Percentiles rank a stretch among this genome's conserved stretches.
These are phyloP conservation scores for Thymelicus acteon DNA, from an alignment of 2,888 invertebrate species.

Conservation along the genomic window DNA sequence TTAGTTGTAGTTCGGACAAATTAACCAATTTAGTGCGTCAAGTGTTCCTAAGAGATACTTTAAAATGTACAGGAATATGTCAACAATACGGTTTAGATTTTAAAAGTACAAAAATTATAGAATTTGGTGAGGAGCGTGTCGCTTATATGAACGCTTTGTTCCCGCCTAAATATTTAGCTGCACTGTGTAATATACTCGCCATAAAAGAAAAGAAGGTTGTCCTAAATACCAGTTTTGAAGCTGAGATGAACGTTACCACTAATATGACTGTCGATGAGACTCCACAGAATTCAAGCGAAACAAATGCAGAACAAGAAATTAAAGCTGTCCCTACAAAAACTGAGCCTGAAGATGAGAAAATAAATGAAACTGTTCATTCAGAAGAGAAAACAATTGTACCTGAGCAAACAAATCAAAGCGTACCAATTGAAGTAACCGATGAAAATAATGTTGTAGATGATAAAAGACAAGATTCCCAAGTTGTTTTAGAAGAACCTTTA, in stretches of 20 bases:
- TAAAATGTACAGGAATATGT: slow-evolving; percentile 86
- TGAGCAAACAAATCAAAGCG: slow-evolving; percentile 57
- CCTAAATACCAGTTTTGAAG: slow-evolving; percentile 86
- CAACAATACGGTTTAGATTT: slow-evolving; percentile 86
- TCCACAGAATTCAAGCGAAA: slow-evolving; percentile 63
- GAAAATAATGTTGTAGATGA: slow-evolving; percentile 61
- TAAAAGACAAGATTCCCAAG: slow-evolving; percentile 54
- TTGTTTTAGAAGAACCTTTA: slow-evolving; percentile 57
- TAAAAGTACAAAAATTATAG: slow-evolving; percentile 82
- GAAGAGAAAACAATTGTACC: slow-evolving; percentile 59
- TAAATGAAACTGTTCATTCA: slow-evolving; percentile 60
- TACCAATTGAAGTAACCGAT: slow-evolving; percentile 60
- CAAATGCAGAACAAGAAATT: slow-evolving; percentile 66
- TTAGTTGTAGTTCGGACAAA: slow-evolving; percentile 88
- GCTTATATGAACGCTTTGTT: slow-evolving; percentile 87
- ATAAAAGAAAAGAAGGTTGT: slow-evolving; percentile 87
- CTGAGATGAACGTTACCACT: slow-evolving; percentile 76
- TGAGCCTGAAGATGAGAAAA: slow-evolving; percentile 63
- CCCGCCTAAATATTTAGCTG: slow-evolving; percentile 88
- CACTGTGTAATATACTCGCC: slow-evolving; percentile 91
- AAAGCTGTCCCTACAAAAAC: slow-evolving; percentile 67
- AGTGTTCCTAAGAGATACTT: slow-evolving; percentile 85
- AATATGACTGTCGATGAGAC: slow-evolving; percentile 74
- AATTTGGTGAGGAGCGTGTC: slow-evolving; percentile 76
- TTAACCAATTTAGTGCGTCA: slow-evolving; percentile 86